Evolutionary conservation across 1,140 invertebrate species (phyloP), one percentile per base, ranked within the genome.

Genomic region (Adelges cooleyi): DNA sequence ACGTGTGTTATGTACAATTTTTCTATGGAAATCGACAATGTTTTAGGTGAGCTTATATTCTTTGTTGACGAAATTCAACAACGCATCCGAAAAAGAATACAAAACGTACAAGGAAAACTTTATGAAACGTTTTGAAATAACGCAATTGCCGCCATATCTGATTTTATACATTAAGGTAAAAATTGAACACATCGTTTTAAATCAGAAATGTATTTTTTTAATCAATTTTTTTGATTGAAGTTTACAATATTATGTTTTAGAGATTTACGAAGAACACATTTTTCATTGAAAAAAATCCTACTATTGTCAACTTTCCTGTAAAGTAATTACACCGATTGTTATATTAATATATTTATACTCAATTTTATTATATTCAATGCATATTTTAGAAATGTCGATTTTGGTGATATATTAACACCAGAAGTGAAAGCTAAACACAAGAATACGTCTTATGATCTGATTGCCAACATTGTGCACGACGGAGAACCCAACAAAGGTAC

Each of bases 31-130:
- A 68, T 67, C 67, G 68, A 70, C n/a, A n/a, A 9, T 36, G 17
- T 38, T 79, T 48, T 71, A 91, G 86, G 90, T 99, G 3, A 97
- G 96, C 74, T 80, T 99, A 18, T 93, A 91, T 70, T 88, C 88
- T 50, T 77, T 99, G 46, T 77, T 99, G 38, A 86, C 86, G 46
- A 99, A 99, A 77, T 99, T 98, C 74, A 98, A 98, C 77, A 95
- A 95, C 3, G 81, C 88, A 53, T 81, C 83, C 20, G 94, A 97
- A 72, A 98, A 98, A 75, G 97, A 99, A 75, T 98, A 98, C 74
- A 98, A 98, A 79, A 99, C 95, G 0, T 97, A 98, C 74, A 99
- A 99, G 74, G 96, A 99, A 73, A 97, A 96, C 73, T 94, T 94
- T 72, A 79, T 99, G 77, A 99, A 98, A 73, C 81, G 91, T 71